A percentile compares a stretch with the other conserved stretches of the same genome.
phyloP scores from a whole-genome alignment of 2,797 vertebrate genomes.

The Decapterus maruadsi region DNA sequence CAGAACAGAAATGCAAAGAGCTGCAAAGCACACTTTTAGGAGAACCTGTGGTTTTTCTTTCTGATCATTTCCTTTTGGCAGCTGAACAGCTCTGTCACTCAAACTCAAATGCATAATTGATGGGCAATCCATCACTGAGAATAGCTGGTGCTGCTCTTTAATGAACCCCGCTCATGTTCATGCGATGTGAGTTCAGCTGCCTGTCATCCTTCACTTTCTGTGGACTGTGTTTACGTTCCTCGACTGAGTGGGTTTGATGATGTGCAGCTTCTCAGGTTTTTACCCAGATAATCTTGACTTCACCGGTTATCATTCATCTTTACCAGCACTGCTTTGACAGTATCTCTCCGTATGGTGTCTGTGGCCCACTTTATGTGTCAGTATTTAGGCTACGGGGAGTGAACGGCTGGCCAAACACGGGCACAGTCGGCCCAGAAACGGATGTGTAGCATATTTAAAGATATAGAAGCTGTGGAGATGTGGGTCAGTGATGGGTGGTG shows the following conservation, averaged over 20 bases:
- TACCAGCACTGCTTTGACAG: background rate
- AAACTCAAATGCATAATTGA: conserved; percentile 14
- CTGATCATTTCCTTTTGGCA: conserved; percentile 6
- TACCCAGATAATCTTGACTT: background rate
- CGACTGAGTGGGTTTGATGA: background rate
- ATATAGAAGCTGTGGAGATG: background rate
- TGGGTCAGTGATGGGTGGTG: background rate
- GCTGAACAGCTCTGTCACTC: conserved; percentile 18
- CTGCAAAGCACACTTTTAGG: conserved; percentile 19
- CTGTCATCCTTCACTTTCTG: background rate
- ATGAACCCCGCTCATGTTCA: background rate
- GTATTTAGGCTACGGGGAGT: conserved; percentile 9
- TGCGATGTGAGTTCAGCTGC: background rate
- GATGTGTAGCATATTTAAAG: conserved; percentile 9
- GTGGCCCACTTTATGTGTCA: conserved; percentile 20
- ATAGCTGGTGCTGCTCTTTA: background rate
- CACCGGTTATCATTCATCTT: background rate
- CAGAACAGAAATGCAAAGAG: background rate
- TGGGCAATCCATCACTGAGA: conserved; percentile 6
- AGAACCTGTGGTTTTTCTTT: background rate
- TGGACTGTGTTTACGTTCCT: background rate
- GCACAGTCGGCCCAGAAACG: conserved; percentile 20
- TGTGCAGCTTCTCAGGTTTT: background rate
- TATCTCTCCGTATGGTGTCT: background rate
- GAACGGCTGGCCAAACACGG: background rate